A percentile compares a stretch with the other conserved stretches of the same genome.
These are phyloP conservation scores for Trissonchulus sp. DNA, from an alignment of 2,888 invertebrate species.

Conservation along the genomic window DNA sequence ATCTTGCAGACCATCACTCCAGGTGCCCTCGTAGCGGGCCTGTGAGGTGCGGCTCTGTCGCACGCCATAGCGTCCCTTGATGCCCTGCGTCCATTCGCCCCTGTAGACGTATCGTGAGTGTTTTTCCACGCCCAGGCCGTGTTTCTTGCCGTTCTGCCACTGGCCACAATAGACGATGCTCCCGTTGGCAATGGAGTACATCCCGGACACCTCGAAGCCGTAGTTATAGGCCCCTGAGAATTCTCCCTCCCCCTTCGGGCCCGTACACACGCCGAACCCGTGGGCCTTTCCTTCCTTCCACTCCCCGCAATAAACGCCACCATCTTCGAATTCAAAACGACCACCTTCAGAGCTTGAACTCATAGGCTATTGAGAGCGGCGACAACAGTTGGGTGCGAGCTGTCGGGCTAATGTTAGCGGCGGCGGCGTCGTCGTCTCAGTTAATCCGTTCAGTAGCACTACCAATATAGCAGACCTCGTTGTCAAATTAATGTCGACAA, in stretches of 20 bases:
- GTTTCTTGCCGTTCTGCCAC: slow-evolving; percentile 98
- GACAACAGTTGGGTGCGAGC: not conserved
- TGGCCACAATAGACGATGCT: slow-evolving; percentile 64
- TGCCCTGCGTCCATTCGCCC: slow-evolving; percentile 97
- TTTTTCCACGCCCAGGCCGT: slow-evolving; percentile 93
- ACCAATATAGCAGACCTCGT: not conserved
- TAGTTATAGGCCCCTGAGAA: slow-evolving; percentile 99
- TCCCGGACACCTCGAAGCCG: slow-evolving; percentile 98
- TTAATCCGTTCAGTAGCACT: not conserved
- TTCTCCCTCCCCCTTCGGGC: slow-evolving; percentile 87
- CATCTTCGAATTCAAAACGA: slow-evolving; percentile 99
- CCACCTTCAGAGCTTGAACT: slow-evolving; percentile 63
- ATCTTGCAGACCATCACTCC: slow-evolving; percentile 97
- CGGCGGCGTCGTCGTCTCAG: too few relatives aligned
- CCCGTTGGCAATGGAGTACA: slow-evolving; percentile 57
- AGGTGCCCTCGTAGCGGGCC: slow-evolving; percentile 94
- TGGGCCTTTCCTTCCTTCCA: slow-evolving; percentile 91
- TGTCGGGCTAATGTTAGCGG: too few relatives aligned
- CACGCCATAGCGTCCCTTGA: slow-evolving; percentile 96
- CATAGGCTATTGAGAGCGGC: not conserved
- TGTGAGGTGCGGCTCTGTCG: slow-evolving; percentile 67
- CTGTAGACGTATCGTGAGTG: slow-evolving; percentile 94
- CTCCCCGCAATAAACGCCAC: slow-evolving; percentile 98
- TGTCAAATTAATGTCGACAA: not conserved
- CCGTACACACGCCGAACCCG: slow-evolving; percentile 84